phyloP scores from a whole-genome alignment of 2,797 vertebrate species.

The Lateolabrax maculatus region DNA sequence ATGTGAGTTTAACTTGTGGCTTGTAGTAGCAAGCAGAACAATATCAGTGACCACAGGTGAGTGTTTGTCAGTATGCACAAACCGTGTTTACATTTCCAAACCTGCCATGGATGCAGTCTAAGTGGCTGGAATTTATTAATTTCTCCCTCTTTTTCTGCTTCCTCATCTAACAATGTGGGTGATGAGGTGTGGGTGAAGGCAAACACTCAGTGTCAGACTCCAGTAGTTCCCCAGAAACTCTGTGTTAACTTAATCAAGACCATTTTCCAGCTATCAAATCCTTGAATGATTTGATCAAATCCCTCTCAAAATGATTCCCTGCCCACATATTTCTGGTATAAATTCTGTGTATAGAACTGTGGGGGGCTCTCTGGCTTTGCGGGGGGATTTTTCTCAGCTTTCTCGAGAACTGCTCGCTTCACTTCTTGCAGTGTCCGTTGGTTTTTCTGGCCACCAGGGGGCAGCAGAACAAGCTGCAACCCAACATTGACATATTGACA shows the following conservation, averaged over 20 bases:
- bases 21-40: neutral
- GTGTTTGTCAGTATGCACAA: neutral
- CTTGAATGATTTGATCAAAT: conserved; percentile 9
- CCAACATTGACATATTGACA: neutral
- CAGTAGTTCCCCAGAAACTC: neutral
- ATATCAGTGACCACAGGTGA: neutral
- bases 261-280: neutral
- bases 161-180: conserved; percentile 10
- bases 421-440: too few relatives aligned
- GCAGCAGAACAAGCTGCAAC: neutral
- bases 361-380: too few relatives aligned
- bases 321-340: too few relatives aligned
- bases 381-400: too few relatives aligned
- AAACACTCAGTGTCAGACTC: neutral
- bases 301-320: neutral
- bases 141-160: conserved; percentile 1
- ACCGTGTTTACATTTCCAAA: neutral
- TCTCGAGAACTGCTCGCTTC: too few relatives aligned
- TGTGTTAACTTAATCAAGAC: neutral
- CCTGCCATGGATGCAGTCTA: neutral
- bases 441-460: neutral
- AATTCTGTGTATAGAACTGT: too few relatives aligned
- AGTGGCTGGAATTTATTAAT: neutral
- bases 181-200: conserved; percentile 22
- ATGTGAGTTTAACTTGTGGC: neutral